phyloP scores from a whole-genome alignment of 1,140 invertebrate genomes.

The Drosophila ohnishii region DNA sequence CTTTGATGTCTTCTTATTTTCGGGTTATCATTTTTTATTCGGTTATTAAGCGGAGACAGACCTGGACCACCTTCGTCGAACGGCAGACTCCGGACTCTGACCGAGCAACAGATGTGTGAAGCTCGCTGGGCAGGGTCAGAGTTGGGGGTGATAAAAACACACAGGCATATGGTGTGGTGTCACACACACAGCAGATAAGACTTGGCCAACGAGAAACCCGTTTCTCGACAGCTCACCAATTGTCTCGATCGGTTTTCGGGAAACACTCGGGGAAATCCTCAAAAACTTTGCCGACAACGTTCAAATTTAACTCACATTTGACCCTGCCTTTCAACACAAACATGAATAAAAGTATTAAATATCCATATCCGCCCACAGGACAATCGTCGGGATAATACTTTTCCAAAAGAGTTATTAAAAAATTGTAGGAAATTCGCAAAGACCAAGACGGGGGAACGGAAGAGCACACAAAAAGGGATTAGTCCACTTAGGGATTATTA shows the following conservation, averaged over 20 bases:
- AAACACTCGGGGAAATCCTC: constrained; percentile 16
- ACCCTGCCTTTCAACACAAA: constrained; percentile 42
- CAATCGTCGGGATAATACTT: constrained; percentile 60
- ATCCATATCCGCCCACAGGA: constrained; percentile 78
- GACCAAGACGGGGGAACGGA: constrained; percentile 11
- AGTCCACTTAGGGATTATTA: constrained; percentile 78
- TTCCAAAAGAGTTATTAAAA: constrained; percentile 74
- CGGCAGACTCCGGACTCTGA: constrained; percentile 30
- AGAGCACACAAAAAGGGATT: constrained; percentile 70
- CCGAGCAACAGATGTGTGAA: constrained; percentile 73
- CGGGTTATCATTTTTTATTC: constrained; percentile 82
- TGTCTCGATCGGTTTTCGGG: constrained; percentile 53
- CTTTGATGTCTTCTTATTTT: constrained; percentile 82
- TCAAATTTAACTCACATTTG: constrained; percentile 68
- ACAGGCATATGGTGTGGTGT: constrained; percentile 70
- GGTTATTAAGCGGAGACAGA: constrained; percentile 74
- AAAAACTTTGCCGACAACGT: constrained; percentile 48
- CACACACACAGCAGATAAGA: constrained; percentile 34
- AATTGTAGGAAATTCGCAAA: constrained; percentile 35
- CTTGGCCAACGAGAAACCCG: constrained; percentile 23
- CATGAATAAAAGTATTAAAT: constrained; percentile 72
- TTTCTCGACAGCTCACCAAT: constrained; percentile 32
- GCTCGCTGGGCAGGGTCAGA: constrained; percentile 37
- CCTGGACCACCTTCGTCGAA: constrained; percentile 63
- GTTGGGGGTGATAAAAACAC: constrained; percentile 41